Evolutionary conservation across 2,113 vertebrate species (phyloP), one percentile per base, ranked within the genome.

Genomic region (Rhabdornis inornatus): DNA sequence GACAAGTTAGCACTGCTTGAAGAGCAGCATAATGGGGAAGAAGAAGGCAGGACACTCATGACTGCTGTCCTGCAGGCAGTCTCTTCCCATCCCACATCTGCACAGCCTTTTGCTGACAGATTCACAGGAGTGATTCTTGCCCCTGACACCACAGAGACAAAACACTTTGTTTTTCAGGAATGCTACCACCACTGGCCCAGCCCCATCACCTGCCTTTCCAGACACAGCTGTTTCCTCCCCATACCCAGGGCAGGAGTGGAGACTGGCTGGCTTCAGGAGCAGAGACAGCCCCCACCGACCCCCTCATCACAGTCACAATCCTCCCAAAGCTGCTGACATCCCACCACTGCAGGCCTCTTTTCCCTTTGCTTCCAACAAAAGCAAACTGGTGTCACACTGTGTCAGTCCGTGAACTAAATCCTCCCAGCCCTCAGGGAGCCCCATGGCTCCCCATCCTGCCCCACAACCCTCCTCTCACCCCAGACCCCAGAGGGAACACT

Each of bases 281-380:
- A 49, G 37, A 44, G 13, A 61, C 15, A 61, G 11, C 1, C 5
- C 31, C 15, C 14, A 2, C 0, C 1, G 0, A 56, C 6, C 6
- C 19, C 45, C 45, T 39, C 25, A 19, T 13, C 33, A 45, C 37
- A 23, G 37, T 15, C 42, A 53, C 53, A 60, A n/a, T 20, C 27
- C 10, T 60, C 27, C 19, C 63, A 77, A 53, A 81, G 24, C 45
- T 56, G 15, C 59, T 52, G 55, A 60, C 12, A 65, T 56, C 30
- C 57, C 3, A 0, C 11, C 37, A 9, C 37, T 57, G 21, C 7
- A 4, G 14, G 27, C 15, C 25, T 44, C 55, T 63, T 44, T 20
- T 83, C 7, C 20, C 18, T 30, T 59, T 37, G 20, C 10, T 70
- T 30, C 33, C 69, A 60, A 7, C 15, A 52, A 33, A 71, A 77